These are phyloP conservation scores for Phragmatobia fuliginosa DNA, from an alignment of 2,888 invertebrate species.

Conservation along the genomic window DNA sequence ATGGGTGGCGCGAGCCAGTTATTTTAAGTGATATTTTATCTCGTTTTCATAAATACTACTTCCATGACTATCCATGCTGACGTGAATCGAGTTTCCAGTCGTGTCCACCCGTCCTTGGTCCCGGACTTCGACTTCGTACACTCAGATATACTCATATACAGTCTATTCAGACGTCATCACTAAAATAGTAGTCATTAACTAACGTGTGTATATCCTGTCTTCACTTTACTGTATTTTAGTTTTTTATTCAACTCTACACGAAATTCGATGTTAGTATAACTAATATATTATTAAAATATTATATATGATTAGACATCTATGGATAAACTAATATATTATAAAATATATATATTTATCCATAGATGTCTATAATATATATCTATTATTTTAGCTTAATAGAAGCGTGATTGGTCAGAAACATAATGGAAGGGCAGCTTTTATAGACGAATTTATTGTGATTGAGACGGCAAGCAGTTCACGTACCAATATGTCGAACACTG, in stretches of 20 bases:
- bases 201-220: slow-evolving; percentile 18
- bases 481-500: not conserved
- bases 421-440: slow-evolving; percentile 22
- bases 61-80: slow-evolving; percentile 28
- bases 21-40: slow-evolving; percentile 43
- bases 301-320: no score
- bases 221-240: slow-evolving; percentile 23
- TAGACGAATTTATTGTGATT: slow-evolving; percentile 2
- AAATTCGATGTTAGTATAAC: slow-evolving; percentile 25
- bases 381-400: slow-evolving; percentile 35
- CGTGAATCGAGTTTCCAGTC: slow-evolving; percentile 48
- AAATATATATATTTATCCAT: slow-evolving; percentile 15
- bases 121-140: slow-evolving; percentile 10
- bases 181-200: slow-evolving; percentile 16
- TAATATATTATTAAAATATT: slow-evolving; percentile 24
- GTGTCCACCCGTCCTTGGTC: slow-evolving; percentile 17
- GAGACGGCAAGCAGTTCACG: slow-evolving; percentile 3
- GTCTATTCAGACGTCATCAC: slow-evolving; percentile 10
- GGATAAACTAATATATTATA: no score
- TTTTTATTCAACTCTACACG: slow-evolving; percentile 21
- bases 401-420: slow-evolving; percentile 35
- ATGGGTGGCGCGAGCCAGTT: slow-evolving; percentile 42
- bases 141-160: not conserved
- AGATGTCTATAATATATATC: slow-evolving; percentile 15
- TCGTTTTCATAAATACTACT: slow-evolving; percentile 17